Evolutionary conservation across 2,888 invertebrate species (phyloP), one percentile per base, ranked within the genome.

Genomic region (Mythimna vitellina): DNA sequence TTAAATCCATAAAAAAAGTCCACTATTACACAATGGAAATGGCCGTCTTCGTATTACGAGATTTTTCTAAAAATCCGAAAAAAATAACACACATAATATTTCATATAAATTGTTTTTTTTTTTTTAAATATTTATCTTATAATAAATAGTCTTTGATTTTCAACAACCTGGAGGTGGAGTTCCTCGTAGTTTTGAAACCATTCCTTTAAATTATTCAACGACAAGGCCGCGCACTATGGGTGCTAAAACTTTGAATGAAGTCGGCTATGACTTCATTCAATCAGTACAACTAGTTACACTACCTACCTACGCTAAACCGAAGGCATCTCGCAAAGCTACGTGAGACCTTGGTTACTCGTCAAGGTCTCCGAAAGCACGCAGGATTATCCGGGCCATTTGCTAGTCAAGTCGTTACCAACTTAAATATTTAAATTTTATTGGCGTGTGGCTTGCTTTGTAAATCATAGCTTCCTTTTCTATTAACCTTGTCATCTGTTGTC

Each of bases 361-460:
- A 94, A 94, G 93, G 94, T 90, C 92, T 86, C 88, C 74, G 84
- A 89, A 90, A 91, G 92, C 94, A 93, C 92, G 93, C 92, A 88
- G 90, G 92, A 92, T 93, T 83, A 93, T 91, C 91, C 89, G 84
- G 85, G 73, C 85, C 83, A 91, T 91, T 91, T 91, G 91, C 91
- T 91, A 93, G 91, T 88, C 91, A 81, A 57, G 80, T 82, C 84
- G 82, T 80, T 81, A 80, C 79, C 87, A 78, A 87, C 79, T 85
- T 76, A 69, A 84, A 75, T 83, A 82, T 82, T 86, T 60, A 85
- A 81, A 85, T 86, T 66, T 61, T 75, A 84, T 84, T 84, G 72
- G 62, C 58, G 62, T 65, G 65, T 70, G 56, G 70, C 51, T 70
- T 69, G 69, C 54, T 70, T 73, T 78, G 68, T 74, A 78, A 85